Percentiles rank a stretch among this genome's conserved stretches.
phyloP scores from a whole-genome alignment of 2,888 invertebrate genomes.

The Dasysyrphus tricinctus region DNA sequence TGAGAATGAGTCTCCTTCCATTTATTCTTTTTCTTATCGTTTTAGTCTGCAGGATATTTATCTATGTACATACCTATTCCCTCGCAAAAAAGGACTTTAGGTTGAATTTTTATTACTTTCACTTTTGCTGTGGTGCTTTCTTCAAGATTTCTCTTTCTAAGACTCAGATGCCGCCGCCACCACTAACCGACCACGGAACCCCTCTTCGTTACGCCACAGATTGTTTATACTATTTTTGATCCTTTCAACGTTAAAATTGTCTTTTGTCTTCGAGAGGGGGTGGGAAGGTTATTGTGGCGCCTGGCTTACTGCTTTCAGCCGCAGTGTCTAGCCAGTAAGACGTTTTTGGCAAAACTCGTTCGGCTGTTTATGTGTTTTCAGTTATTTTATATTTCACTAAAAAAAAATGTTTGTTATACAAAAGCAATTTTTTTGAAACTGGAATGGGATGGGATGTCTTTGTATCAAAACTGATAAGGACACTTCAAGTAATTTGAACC shows the following conservation, averaged over 20 bases:
- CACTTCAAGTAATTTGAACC: conserved; percentile 50
- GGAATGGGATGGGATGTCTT: conserved; percentile 13
- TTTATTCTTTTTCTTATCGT: conserved; percentile 38
- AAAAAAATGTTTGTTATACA: conserved; percentile 53
- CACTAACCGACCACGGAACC: neutral
- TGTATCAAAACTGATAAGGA: conserved; percentile 59
- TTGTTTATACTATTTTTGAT: conserved; percentile 61
- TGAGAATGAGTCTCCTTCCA: conserved; percentile 8
- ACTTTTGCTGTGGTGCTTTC: conserved; percentile 64
- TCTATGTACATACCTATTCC: conserved; percentile 44
- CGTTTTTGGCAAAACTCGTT: conserved; percentile 45
- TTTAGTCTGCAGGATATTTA: conserved; percentile 56
- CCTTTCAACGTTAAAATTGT: conserved; percentile 46
- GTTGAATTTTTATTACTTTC: conserved; percentile 72
- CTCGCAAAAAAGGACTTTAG: conserved; percentile 25
- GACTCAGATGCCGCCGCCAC: conserved; percentile 15
- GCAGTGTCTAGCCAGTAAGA: conserved; percentile 66
- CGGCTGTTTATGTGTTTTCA: conserved; percentile 25
- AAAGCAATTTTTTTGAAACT: conserved; percentile 15
- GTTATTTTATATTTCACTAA: conserved; percentile 39
- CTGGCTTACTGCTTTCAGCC: conserved; percentile 59
- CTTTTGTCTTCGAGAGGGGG: conserved; percentile 41
- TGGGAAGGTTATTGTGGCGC: conserved; percentile 62
- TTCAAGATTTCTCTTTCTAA: conserved; percentile 51
- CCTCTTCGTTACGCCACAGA: conserved; percentile 20